Evolutionary conservation across 2,113 vertebrate species (phyloP), one percentile per base, ranked within the genome.

Genomic region (Acanthochromis polyacanthus): DNA sequence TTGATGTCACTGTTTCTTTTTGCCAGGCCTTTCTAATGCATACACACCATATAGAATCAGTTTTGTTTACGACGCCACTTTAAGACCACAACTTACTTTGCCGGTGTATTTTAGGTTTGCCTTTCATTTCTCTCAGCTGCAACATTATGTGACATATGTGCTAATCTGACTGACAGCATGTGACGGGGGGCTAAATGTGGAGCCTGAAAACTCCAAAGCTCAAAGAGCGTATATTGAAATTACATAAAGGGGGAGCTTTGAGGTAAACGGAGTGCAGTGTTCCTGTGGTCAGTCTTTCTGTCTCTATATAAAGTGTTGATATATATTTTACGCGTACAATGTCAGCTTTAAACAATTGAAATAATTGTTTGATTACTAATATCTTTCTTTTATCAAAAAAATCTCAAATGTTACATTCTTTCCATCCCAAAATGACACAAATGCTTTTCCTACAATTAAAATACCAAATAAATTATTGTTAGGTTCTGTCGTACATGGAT

Each of bases 401-500:
- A 3, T 25, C 30, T 5, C 30, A 32, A 32, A 3, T 32, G 30
- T 36, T 36, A 36, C 5, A 36, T 36, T 36, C 1, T 10, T 58
- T 52, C 20, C 9, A 38, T 72, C 22, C 60, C 10, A 23, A 64
- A 64, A 52, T 15, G 4, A 36, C 32, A 36, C 32, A 36, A 9
- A 2, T 36, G 32, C 19, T 17, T 59, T 43, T 30, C 28, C 32
- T 15, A 15, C 19, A 40, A 23, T 79, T 10, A 69, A 51, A 85
- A 69, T 8, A 8, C 45, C 53, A 73, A 48, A 3, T 14, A 16
- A 32, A 25, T 22, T 40, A 17, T 22, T 56, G 25, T 30, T 17
- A 50, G 46, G 48, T 65, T 15, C 15, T 22, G 59, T 48, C n/a
- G 58, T 19, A 7, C 25, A 32, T 25, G 48, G 52, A 79, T 76